Evolutionary conservation across 2,113 vertebrate genomes (phyloP), one percentile per base, ranked within the genome.

Genomic region (Ailuropoda melanoleuca): DNA sequence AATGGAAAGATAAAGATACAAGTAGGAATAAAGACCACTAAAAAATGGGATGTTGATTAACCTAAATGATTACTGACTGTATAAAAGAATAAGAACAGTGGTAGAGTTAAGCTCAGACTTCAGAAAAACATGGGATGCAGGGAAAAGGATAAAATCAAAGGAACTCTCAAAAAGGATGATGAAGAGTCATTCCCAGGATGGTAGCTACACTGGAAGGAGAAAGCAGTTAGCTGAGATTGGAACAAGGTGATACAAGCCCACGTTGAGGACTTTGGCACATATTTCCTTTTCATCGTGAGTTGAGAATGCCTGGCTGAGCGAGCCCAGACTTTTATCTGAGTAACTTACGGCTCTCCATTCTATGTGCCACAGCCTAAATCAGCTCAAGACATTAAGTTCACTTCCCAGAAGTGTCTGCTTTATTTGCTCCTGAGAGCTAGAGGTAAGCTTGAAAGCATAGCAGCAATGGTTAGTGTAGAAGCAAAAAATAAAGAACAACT

Each of bases 1-100:
- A 23, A 55, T 75, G 21, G 53, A 96, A 90, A 97, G 43, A 72
- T 68, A 8, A 96, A 92, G 64, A 92, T 34, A 43, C 23, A 93
- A 46, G 55, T 96, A 95, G 43, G 10, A 93, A 80, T 70, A 90
- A 89, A 88, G 50, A 77, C 24, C 74, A 93, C 55, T 23, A 60
- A 70, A 64, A 89, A 43, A 12, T 46, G 56, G 75, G 34, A 58
- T 56, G 3, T 58, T 37, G 50, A 23, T 77, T 89, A 53, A 43
- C 24, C 56, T 80, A 96, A 82, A 68, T 68, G 21, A 85, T 66
- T 62, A 60, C 24, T 95, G 23, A 84, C 55, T 50, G 0, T 50
- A 80, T 50, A 46, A 96, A 53, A 56, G 15, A 58, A 91, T 72
- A 70, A 78, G 46, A 72, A 93, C 64, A 64, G 43, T 68, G 37